Evolutionary conservation across 2,888 invertebrate species (phyloP).

Genomic region (Nemurella pictetii): DNA sequence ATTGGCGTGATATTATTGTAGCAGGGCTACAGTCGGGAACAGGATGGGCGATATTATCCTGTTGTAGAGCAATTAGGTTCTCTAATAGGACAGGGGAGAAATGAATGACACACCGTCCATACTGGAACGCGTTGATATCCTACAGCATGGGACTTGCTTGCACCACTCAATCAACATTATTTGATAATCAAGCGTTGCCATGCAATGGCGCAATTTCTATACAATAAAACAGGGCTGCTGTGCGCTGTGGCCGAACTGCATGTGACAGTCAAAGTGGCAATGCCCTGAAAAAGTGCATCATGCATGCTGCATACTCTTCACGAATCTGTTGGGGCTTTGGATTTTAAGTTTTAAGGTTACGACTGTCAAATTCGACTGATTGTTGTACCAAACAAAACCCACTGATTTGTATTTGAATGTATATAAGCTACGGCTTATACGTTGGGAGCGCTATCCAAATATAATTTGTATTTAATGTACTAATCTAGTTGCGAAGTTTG

Average conservation of each 20-base stretch:
- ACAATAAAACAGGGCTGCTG: not conserved
- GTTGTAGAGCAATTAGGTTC: constrained; percentile 21
- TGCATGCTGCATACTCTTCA: no score
- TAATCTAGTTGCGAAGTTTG: no score
- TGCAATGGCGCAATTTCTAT: not conserved
- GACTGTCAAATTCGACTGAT: no score
- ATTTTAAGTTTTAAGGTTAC: no score
- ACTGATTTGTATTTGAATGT: no score
- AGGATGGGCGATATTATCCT: constrained; percentile 28
- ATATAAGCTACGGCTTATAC: no score
- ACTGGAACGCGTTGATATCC: not conserved
- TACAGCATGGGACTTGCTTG: not conserved
- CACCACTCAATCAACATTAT: not conserved
- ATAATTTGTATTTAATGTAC: no score
- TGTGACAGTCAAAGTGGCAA: not conserved
- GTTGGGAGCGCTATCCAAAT: no score
- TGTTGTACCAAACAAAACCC: no score
- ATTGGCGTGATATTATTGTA: constrained; percentile 2
- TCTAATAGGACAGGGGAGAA: constrained; percentile 7
- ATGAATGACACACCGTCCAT: not conserved
- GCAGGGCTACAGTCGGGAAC: constrained; percentile 3
- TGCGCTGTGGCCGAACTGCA: not conserved
- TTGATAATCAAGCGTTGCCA: not conserved
- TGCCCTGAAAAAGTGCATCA: not conserved
- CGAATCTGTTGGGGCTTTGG: no score